phyloP scores from a whole-genome alignment of 2,113 vertebrate species.

The Thymallus thymallus region DNA sequence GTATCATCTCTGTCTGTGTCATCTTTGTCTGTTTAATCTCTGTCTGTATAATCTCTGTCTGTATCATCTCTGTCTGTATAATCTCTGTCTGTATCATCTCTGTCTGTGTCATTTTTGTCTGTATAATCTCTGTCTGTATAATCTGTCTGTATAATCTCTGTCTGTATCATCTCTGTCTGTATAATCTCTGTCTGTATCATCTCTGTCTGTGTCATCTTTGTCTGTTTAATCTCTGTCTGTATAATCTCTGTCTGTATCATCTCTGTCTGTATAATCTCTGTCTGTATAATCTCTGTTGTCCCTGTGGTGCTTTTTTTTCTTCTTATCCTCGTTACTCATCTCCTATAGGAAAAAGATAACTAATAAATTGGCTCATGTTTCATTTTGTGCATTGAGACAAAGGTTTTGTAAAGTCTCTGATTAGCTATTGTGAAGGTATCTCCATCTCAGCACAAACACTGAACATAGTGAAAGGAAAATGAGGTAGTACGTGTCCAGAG shows the following conservation, averaged over 20 bases:
- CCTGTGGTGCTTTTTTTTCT: constrained; percentile 1
- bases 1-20: constrained; percentile 16
- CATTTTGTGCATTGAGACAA: constrained; percentile 20
- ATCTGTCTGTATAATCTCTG: constrained; percentile 19
- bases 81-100: constrained; percentile 17
- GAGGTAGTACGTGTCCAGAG: background rate
- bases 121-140: constrained; percentile 24
- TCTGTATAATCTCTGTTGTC: constrained; percentile 16
- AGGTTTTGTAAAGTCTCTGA: background rate
- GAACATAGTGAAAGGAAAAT: constrained; percentile 2
- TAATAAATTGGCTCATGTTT: constrained; percentile 36
- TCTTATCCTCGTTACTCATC: constrained; percentile 5
- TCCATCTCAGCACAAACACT: constrained; percentile 2
- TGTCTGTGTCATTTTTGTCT: too few species aligned
- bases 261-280: constrained; percentile 12
- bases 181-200: constrained; percentile 24
- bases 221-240: too few species aligned
- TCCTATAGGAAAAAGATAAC: constrained; percentile 18
- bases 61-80: constrained; percentile 24
- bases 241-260: constrained; percentile 24
- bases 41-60: constrained; percentile 18
- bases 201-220: background rate
- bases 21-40: too few species aligned
- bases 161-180: constrained; percentile 20
- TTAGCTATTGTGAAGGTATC: constrained; percentile 15